Percentiles rank a stretch among this genome's conserved stretches.
Evolutionary conservation across 1,140 invertebrate genomes (phyloP).

Genomic region (Hydropsyche tenuis): DNA sequence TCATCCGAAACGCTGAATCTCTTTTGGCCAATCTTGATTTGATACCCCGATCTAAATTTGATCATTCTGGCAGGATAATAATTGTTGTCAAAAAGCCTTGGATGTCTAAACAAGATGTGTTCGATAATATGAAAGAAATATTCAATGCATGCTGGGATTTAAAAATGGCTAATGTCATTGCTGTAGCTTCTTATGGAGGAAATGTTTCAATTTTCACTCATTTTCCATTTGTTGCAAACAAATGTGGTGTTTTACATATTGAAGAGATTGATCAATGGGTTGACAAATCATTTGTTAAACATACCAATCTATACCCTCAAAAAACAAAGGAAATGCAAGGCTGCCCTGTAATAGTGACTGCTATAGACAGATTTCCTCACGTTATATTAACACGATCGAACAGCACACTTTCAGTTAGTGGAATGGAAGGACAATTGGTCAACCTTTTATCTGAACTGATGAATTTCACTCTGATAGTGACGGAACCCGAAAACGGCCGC

Average conservation of each 20-base stretch:
- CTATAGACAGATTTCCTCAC: constrained; percentile 11
- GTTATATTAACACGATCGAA: constrained; percentile 14
- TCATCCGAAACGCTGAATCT: constrained; percentile 27
- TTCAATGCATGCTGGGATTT: constrained; percentile 38
- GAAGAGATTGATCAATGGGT: constrained; percentile 40
- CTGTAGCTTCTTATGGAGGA: constrained; percentile 15
- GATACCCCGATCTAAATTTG: constrained; percentile 31
- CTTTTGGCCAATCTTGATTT: constrained; percentile 37
- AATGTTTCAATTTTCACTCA: constrained; percentile 33
- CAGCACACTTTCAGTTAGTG: constrained; percentile 30
- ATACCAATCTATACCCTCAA: constrained; percentile 36
- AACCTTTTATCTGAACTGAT: constrained; percentile 27
- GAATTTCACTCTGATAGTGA: constrained; percentile 40
- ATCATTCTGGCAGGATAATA: constrained; percentile 38
- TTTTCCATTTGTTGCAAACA: constrained; percentile 35
- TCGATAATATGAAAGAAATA: constrained; percentile 30
- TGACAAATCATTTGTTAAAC: constrained; percentile 32
- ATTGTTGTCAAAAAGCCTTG: constrained; percentile 36
- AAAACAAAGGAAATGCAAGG: constrained; percentile 34
- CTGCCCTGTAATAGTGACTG: constrained; percentile 36
- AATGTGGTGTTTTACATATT: constrained; percentile 28
- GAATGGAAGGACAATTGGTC: constrained; percentile 43
- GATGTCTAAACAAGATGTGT: background rate
- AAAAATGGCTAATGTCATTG: constrained; percentile 41
- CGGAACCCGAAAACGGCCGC: constrained; percentile 31